Evolutionary conservation across 2,113 vertebrate species (phyloP).

Genomic region (Sisor rabdophorus): DNA sequence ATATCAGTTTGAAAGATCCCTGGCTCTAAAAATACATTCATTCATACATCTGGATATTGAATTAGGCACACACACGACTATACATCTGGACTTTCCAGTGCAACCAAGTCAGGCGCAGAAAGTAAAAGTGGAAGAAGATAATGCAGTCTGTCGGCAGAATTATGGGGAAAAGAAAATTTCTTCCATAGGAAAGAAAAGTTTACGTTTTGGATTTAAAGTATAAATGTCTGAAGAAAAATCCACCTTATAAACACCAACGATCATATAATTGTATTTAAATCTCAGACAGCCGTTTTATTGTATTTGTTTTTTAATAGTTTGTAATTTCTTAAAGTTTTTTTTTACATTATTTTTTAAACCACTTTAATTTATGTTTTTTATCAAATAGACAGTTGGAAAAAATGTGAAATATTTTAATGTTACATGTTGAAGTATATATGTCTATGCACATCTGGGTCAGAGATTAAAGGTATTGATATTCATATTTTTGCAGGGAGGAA

Average conservation of each 20-base stretch:
- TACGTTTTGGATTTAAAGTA: not conserved
- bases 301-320: too few species aligned
- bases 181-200: not conserved
- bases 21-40: not conserved
- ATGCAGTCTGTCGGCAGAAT: slow-evolving; percentile 16
- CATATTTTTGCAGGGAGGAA: slow-evolving; percentile 80
- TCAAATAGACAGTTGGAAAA: too few species aligned
- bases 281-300: too few species aligned
- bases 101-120: not conserved
- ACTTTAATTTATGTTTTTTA: too few species aligned
- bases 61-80: not conserved
- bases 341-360: not conserved
- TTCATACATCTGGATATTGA: not conserved
- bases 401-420: too few species aligned
- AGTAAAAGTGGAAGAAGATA: not conserved
- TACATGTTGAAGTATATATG: too few species aligned
- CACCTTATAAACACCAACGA: too few species aligned
- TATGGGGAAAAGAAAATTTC: slow-evolving; percentile 18
- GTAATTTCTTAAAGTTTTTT: not conserved
- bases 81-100: too few species aligned
- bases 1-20: not conserved
- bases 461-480: slow-evolving; percentile 10
- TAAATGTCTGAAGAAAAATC: not conserved
- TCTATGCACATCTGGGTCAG: too few species aligned
- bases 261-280: too few species aligned